Conservation (phyloP, 1,140 invertebrate species). For the Aphelinus atriplicis region DNA sequence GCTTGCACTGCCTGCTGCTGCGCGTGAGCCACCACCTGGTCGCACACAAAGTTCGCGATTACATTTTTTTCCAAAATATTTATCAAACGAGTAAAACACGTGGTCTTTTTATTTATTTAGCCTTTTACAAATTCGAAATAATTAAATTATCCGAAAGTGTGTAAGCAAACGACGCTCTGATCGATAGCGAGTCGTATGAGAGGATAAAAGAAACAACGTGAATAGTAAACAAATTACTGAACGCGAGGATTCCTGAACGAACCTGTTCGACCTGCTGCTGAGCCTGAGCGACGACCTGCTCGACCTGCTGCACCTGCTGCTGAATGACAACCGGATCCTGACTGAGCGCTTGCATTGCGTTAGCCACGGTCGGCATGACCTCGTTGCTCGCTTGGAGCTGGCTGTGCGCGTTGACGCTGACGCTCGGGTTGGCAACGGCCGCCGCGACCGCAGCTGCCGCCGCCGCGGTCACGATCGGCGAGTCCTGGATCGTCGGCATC, state of each 20-base stretch:
- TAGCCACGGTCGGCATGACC: conserved; percentile 45
- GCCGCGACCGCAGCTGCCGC: conserved; percentile 31
- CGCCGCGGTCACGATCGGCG: conserved; percentile 63
- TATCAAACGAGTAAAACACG: too few relatives aligned
- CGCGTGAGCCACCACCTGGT: conserved; percentile 58
- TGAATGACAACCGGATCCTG: conserved; percentile 59
- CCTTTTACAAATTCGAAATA: too few relatives aligned
- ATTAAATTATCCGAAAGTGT: too few relatives aligned
- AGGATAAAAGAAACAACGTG: too few relatives aligned
- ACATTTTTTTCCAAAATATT: too few relatives aligned
- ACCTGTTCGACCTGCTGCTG: conserved; percentile 63
- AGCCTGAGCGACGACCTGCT: conserved; percentile 61
- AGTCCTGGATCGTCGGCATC: conserved; percentile 68
- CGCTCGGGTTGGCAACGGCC: conserved; percentile 42
- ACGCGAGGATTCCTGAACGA: background rate
- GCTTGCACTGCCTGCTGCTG: conserved; percentile 60
- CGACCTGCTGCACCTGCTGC: conserved; percentile 61
- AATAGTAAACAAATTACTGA: background rate
- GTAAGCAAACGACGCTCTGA: too few relatives aligned
- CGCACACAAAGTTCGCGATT: too few relatives aligned
- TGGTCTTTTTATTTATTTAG: too few relatives aligned
- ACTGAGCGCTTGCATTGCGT: conserved; percentile 13
- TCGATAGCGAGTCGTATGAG: too few relatives aligned
- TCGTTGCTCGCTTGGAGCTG: conserved; percentile 54
- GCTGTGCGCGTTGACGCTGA: conserved; percentile 50